Conservation (phyloP, 35 echinoderm and acorn worm species). For the Lytechinus variegatus region DNA sequence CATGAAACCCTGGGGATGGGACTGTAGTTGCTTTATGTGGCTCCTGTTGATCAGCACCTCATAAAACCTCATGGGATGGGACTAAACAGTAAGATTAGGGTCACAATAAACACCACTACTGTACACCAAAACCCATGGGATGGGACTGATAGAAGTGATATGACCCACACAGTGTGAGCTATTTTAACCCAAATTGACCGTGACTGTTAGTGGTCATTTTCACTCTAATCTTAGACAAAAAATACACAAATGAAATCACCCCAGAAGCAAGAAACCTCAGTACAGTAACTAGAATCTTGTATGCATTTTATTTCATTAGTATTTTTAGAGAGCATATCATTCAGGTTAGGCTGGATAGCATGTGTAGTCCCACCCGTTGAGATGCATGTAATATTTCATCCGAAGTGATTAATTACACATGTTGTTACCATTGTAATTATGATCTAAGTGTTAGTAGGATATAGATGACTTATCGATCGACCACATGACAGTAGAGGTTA, state of each 20-base stretch:
- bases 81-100: neutral
- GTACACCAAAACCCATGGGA: neutral
- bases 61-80: neutral
- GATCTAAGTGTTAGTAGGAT: neutral
- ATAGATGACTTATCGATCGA: neutral
- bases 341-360: neutral
- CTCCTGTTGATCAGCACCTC: neutral
- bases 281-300: neutral
- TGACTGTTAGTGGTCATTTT: constrained; percentile 3
- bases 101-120: neutral
- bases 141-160: neutral
- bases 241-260: neutral
- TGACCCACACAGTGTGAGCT: constrained; percentile 8
- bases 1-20: constrained; percentile 28
- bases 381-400: neutral
- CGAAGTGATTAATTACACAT: neutral
- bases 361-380: neutral
- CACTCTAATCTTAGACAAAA: neutral
- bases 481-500: neutral
- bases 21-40: neutral
- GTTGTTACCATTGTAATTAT: constrained; percentile 20
- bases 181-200: constrained; percentile 19
- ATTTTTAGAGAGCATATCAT: neutral
- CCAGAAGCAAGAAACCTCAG: neutral
- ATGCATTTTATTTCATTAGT: neutral